Percentiles rank a stretch among this genome's conserved stretches.
Conservation (phyloP, 1,140 invertebrate species). For the Oreohelix idahoensis region DNA sequence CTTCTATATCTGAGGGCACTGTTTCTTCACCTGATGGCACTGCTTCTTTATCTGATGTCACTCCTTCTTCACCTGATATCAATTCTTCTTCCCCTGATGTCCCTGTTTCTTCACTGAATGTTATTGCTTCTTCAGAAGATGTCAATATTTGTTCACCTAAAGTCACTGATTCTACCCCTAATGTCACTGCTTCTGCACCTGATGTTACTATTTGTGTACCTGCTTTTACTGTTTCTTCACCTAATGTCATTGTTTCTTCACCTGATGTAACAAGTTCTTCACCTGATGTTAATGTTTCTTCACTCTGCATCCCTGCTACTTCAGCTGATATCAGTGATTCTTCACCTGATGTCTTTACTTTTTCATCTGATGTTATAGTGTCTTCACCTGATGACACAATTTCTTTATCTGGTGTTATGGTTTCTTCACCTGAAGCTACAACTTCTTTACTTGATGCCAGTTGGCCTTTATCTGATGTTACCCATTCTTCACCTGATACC, state of each 20-base stretch:
- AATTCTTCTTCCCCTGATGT: neutral
- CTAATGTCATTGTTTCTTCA: neutral
- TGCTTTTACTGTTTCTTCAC: neutral
- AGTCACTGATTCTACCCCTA: neutral
- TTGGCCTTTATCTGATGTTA: neutral
- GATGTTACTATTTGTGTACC: neutral
- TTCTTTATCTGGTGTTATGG: neutral
- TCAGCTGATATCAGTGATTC: neutral
- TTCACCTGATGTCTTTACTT: neutral
- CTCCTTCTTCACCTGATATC: neutral
- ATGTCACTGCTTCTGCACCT: neutral
- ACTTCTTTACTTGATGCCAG: neutral
- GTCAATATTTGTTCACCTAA: neutral
- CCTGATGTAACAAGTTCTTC: neutral
- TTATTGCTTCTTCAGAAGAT: neutral
- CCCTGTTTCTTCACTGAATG: neutral
- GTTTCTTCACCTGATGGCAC: neutral
- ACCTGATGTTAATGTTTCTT: slow-evolving; percentile 4
- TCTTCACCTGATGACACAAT: neutral
- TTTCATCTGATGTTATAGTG: neutral
- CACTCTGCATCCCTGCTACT: neutral
- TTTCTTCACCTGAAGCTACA: neutral
- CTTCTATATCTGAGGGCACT: neutral
- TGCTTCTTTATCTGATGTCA: neutral
- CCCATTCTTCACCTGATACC: neutral